These are phyloP conservation scores for Eupithecia subumbrata DNA, from an alignment of 2,888 invertebrate genomes.

Conservation along the genomic window DNA sequence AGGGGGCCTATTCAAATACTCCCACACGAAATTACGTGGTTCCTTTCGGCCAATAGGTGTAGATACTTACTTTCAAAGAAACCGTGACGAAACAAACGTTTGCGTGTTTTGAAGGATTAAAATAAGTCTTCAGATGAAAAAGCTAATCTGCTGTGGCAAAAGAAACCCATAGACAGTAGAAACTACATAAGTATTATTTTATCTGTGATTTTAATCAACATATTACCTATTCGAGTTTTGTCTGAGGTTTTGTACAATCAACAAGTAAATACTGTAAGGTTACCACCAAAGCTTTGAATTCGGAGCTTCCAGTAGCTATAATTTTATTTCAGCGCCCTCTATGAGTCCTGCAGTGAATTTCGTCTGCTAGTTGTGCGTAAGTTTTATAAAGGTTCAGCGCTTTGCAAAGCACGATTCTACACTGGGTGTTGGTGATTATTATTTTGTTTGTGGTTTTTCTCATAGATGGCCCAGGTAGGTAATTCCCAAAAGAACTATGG, in stretches of 20 bases:
- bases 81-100: no score
- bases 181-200: no score
- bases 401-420: neutral
- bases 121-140: neutral
- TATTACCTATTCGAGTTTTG: neutral
- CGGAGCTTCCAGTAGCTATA: neutral
- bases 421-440: neutral
- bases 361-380: neutral
- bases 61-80: no score
- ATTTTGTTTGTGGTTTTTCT: conserved; percentile 8
- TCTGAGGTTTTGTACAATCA: neutral
- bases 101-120: no score
- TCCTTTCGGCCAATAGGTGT: no score
- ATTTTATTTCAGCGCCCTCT: conserved; percentile 22
- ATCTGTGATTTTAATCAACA: no score
- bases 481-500: neutral
- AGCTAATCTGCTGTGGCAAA: neutral
- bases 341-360: neutral
- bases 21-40: no score
- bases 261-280: neutral
- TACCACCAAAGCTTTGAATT: neutral
- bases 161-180: neutral
- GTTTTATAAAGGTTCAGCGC: neutral
- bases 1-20: no score
- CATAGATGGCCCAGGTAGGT: conserved; percentile 16